Base-by-base conservation (phyloP, 1,140 invertebrate species). In the Caenorhabditis latens region DNA sequence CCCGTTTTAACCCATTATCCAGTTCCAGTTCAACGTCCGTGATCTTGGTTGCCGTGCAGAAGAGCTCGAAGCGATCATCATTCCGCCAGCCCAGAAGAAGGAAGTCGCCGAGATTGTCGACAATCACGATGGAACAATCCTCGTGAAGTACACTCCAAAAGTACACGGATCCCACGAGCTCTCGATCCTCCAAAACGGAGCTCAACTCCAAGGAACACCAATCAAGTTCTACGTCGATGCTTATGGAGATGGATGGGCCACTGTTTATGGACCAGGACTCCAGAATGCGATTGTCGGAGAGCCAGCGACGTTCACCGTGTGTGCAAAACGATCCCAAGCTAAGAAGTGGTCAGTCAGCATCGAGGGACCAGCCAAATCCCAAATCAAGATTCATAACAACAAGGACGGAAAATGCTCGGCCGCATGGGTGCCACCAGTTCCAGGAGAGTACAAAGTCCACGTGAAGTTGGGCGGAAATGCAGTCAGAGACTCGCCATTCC, bases 141-240 rank as follows among this genome's bases (percentile, higher is more conserved):
- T 84, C 32, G 87, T 88, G 21, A 86, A 87, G 55, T 88, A 87
- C 79, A 87, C 75, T 11, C 87, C 85, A 1, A 88, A 88, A 57
- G 83, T 75, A 14, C 48, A 65, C 21, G 87, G 88, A 43, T 65
- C 84, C 13, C 88, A 89, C 53, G 88, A 88, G 55, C 86, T 89
- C 7, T 83, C 83, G 4, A 89, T 89, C 40, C 63, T 88, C 46
- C 88, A 89, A 21, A 75, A 89, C n/a, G 88, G 88, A 19, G 65
- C 67, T 53, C 63, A 57, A 57, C 63, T 86, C 5, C 85, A 92
- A 96, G 96, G 97, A 89, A 98, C 96, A 83, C 97, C 97, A n/a
- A 99, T 97, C 94, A 97, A 97, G 94, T 98, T 99, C 95, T 96
- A 97, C 93, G 97, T 99, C 83, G 97, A 98, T 93, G 96, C 96